These are phyloP conservation scores for Sebastes fasciatus DNA, from an alignment of 2,113 vertebrate genomes.

Conservation along the genomic window DNA sequence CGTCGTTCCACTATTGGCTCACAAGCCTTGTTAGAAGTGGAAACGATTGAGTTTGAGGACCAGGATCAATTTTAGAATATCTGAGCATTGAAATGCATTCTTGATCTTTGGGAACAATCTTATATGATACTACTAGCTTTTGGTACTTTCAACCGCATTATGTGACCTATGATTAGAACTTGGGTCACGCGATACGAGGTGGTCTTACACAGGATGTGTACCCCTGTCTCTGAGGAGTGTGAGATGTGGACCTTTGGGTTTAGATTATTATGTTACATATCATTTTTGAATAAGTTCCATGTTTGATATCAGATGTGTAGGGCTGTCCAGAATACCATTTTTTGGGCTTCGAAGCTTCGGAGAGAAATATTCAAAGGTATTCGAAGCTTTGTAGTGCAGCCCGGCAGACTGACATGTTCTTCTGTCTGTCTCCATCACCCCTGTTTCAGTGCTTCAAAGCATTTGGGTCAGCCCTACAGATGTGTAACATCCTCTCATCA, in stretches of 20 bases:
- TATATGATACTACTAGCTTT: no score
- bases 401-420: no score
- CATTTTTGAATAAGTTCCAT: neutral
- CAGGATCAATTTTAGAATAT: neutral
- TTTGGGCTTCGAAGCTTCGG: no score
- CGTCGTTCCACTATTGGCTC: no score
- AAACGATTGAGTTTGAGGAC: neutral
- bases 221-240: neutral
- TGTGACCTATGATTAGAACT: neutral
- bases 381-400: no score
- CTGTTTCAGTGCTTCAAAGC: no score
- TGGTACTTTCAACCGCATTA: neutral
- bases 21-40: no score
- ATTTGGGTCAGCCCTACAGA: no score
- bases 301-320: neutral
- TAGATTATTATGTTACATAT: no score
- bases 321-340: no score
- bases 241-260: neutral
- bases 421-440: no score
- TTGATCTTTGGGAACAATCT: neutral
- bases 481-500: neutral
- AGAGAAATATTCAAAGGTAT: no score
- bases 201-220: neutral
- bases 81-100: neutral
- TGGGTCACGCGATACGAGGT: rapidly evolving